A percentile compares a stretch with the other conserved stretches of the same genome.
Evolutionary conservation across 1,140 invertebrate genomes (phyloP).

Genomic region (Lasaia peninsularis): DNA sequence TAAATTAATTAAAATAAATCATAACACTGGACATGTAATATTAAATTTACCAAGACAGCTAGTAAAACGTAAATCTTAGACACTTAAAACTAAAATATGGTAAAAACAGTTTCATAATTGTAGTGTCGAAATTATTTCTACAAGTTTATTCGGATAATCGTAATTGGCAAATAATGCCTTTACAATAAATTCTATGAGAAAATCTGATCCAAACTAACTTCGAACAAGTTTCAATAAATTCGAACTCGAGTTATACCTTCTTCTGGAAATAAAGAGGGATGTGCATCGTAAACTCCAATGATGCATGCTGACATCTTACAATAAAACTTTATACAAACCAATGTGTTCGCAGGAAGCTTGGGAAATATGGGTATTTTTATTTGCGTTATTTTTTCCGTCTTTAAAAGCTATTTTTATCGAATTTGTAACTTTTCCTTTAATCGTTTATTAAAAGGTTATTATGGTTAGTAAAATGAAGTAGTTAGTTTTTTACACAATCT

Average conservation of each 20-base stretch:
- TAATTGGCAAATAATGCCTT: constrained; percentile 9
- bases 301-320: constrained; percentile 50
- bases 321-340: constrained; percentile 57
- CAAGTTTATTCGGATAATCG: not conserved
- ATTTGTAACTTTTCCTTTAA: too few species aligned
- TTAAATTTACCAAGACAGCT: too few species aligned
- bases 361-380: not conserved
- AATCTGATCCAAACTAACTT: constrained; percentile 21
- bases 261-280: constrained; percentile 58
- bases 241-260: constrained; percentile 27
- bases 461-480: too few species aligned
- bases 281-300: constrained; percentile 62
- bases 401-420: not conserved
- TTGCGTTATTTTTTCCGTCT: not conserved
- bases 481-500: too few species aligned
- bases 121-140: not conserved
- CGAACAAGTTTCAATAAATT: constrained; percentile 35
- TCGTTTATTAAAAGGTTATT: too few species aligned
- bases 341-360: constrained; percentile 33
- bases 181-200: constrained; percentile 11
- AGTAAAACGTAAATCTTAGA: too few species aligned
- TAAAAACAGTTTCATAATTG: too few species aligned
- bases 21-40: too few species aligned
- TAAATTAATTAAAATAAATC: too few species aligned
- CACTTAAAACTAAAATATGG: too few species aligned